A percentile compares a stretch with the other conserved stretches of the same genome.
These are phyloP conservation scores for Ataeniobius toweri DNA, from an alignment of 2,797 vertebrate species.

Conservation along the genomic window DNA sequence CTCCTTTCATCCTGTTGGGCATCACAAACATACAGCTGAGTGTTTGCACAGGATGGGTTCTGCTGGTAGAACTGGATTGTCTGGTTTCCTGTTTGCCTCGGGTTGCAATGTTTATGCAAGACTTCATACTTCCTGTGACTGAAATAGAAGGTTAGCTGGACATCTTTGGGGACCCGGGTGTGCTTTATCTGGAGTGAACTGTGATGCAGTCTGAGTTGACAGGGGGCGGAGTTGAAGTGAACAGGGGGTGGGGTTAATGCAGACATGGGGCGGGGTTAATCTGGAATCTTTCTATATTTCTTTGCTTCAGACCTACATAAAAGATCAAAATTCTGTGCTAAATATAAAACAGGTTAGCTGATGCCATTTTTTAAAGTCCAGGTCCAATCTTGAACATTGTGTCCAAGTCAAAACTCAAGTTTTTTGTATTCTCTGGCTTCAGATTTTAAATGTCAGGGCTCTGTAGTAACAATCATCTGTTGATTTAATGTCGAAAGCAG, in stretches of 20 bases:
- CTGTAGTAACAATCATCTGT: no score
- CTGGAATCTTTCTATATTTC: background rate
- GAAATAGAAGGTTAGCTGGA: slow-evolving; percentile 55
- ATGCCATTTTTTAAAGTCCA: background rate
- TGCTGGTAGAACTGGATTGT: background rate
- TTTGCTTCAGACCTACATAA: background rate
- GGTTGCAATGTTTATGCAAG: slow-evolving; percentile 34
- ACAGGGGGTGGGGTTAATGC: background rate
- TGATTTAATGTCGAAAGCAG: no score
- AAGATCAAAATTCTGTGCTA: background rate
- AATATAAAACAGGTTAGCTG: background rate
- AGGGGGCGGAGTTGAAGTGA: background rate
- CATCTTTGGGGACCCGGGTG: slow-evolving; percentile 42
- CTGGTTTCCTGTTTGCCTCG: slow-evolving; percentile 22
- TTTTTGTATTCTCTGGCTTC: no score
- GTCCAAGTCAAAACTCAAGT: no score
- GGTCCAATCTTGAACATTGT: background rate
- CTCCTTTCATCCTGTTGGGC: background rate
- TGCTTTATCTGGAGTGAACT: slow-evolving; percentile 6
- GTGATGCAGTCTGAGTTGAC: background rate
- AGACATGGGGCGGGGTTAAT: no score
- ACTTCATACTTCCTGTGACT: slow-evolving; percentile 52
- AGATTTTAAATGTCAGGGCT: no score
- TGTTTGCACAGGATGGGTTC: background rate
- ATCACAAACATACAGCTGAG: background rate